These are phyloP conservation scores for Enteromius paludinosus DNA, from an alignment of 2,797 vertebrate genomes.

Conservation along the genomic window DNA sequence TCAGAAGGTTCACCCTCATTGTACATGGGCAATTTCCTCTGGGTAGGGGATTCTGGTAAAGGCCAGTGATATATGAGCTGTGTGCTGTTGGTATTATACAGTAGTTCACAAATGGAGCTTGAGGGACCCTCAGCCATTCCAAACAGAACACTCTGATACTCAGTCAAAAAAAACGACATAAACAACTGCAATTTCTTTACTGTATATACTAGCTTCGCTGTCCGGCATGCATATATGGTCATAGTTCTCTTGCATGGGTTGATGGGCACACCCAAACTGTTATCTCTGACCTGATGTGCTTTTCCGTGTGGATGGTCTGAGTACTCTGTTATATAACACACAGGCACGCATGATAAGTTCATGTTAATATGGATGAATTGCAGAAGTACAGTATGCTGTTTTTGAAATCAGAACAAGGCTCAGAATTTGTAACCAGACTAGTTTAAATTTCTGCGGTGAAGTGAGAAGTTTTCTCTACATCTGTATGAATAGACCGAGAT, in stretches of 20 bases:
- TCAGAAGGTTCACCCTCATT: background rate
- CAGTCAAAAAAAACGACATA: constrained; percentile 18
- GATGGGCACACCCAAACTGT: constrained; percentile 24
- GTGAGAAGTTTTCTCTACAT: background rate
- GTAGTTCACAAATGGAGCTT: background rate
- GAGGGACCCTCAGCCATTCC: background rate
- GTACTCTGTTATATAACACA: constrained; percentile 56
- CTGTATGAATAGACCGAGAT: background rate
- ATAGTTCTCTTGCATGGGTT: background rate
- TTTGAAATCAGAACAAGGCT: background rate
- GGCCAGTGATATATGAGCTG: constrained; percentile 6
- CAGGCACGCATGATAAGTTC: constrained; percentile 31
- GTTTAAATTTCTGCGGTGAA: background rate
- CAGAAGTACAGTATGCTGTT: background rate
- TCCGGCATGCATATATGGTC: background rate
- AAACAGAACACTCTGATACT: background rate
- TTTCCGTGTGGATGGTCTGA: constrained; percentile 68
- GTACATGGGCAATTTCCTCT: constrained; percentile 9
- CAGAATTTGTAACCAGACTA: background rate
- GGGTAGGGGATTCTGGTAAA: constrained; percentile 18
- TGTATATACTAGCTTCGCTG: background rate
- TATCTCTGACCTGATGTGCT: constrained; percentile 62
- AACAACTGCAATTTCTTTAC: background rate
- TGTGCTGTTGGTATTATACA: constrained; percentile 3
- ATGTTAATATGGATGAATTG: constrained; percentile 35